Percentiles rank a stretch among this genome's conserved stretches.
These are phyloP conservation scores for Rotaria socialis DNA, from an alignment of 2,888 invertebrate genomes.

Conservation along the genomic window DNA sequence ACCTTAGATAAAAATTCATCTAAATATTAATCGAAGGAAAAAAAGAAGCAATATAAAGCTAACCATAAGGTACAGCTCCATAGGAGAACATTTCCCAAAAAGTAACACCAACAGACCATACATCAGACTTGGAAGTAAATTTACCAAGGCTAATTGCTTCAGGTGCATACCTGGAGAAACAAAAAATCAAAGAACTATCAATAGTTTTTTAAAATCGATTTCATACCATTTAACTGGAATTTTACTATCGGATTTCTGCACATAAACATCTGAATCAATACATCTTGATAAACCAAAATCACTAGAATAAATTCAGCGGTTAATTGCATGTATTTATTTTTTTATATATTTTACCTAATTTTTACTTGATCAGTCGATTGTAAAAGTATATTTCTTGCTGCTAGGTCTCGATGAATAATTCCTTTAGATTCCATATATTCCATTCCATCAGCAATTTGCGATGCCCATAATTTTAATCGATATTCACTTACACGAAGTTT, in stretches of 20 bases:
- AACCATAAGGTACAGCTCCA: slow-evolving; percentile 80
- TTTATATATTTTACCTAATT: background rate
- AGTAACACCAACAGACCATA: slow-evolving; percentile 90
- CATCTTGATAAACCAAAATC: slow-evolving; percentile 83
- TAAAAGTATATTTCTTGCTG: slow-evolving; percentile 81
- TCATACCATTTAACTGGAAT: slow-evolving; percentile 78
- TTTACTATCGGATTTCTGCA: slow-evolving; percentile 67
- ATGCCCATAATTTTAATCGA: slow-evolving; percentile 83
- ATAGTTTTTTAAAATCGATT: background rate
- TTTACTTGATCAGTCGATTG: slow-evolving; percentile 66
- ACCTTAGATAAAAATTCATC: background rate
- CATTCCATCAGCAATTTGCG: slow-evolving; percentile 69
- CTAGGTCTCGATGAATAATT: slow-evolving; percentile 85
- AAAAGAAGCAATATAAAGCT: background rate
- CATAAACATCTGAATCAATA: slow-evolving; percentile 68
- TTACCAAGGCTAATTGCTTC: slow-evolving; percentile 87
- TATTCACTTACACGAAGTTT: slow-evolving; percentile 57
- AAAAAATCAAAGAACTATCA: background rate
- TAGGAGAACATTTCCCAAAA: slow-evolving; percentile 92
- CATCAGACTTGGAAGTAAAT: slow-evolving; percentile 84
- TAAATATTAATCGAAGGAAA: background rate
- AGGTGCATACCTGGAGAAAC: slow-evolving; percentile 66
- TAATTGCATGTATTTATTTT: too few species aligned
- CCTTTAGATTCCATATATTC: slow-evolving; percentile 76
- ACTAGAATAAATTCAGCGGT: background rate